Percentiles rank a stretch among this genome's conserved stretches.
Evolutionary conservation across 2,797 vertebrate species (phyloP).

Genomic region (Lacerta bilineata): DNA sequence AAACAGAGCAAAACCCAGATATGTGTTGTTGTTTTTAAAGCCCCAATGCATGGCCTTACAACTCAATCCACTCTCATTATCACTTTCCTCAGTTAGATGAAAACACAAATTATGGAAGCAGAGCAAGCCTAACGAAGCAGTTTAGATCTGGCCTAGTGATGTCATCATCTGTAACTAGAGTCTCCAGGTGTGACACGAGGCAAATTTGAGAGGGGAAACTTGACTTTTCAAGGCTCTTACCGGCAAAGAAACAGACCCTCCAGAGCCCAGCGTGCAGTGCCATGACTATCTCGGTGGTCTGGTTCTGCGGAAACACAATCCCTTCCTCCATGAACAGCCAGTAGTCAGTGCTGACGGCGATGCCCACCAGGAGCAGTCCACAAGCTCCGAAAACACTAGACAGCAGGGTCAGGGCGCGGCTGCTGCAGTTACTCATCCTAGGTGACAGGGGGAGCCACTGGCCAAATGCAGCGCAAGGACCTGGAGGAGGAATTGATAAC

Average conservation of each 20-base stretch:
- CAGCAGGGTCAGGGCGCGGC: slow-evolving; percentile 92
- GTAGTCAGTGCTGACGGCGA: slow-evolving; percentile 95
- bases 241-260: slow-evolving; percentile 94
- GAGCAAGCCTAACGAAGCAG: neutral
- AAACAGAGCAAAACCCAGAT: neutral
- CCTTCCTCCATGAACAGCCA: slow-evolving; percentile 96
- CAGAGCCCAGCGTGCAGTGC: slow-evolving; percentile 93
- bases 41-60: neutral
- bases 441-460: slow-evolving; percentile 50
- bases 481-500: slow-evolving; percentile 38
- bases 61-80: neutral
- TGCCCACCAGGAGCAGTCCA: slow-evolving; percentile 91
- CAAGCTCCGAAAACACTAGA: slow-evolving; percentile 94
- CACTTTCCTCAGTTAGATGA: neutral
- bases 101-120: neutral
- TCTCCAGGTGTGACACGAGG: neutral
- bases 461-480: slow-evolving; percentile 43
- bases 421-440: slow-evolving; percentile 95
- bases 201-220: neutral
- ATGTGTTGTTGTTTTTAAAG: neutral
- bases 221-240: slow-evolving; percentile 70
- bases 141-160: neutral
- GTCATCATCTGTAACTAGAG: too few species aligned
- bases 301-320: slow-evolving; percentile 93
- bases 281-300: slow-evolving; percentile 94